phyloP scores from a whole-genome alignment of 2,113 vertebrate species.

The Cynopterus brachyotis region DNA sequence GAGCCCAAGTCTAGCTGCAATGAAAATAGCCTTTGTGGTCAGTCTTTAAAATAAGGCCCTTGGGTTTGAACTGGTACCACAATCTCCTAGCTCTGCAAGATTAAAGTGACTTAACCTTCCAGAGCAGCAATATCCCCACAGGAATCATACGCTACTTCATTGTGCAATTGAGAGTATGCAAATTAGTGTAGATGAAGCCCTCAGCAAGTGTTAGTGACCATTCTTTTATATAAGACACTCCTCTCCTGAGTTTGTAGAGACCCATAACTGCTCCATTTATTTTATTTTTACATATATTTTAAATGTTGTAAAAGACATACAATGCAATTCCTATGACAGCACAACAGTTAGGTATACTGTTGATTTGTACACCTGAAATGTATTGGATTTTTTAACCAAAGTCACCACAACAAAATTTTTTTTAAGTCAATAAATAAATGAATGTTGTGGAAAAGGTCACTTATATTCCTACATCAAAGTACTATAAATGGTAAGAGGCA shows the following conservation, averaged over 20 bases:
- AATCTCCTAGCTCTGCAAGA: background rate
- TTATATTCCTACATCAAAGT: background rate
- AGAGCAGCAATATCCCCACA: background rate
- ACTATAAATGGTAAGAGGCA: background rate
- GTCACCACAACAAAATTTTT: no score
- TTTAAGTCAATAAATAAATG: background rate
- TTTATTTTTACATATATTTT: slow-evolving; percentile 9
- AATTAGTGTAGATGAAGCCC: fast-evolving
- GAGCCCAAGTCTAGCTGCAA: background rate
- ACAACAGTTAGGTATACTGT: no score
- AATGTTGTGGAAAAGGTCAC: background rate
- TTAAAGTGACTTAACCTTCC: background rate
- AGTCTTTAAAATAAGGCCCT: background rate
- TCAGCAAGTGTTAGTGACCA: no score
- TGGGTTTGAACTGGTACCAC: background rate
- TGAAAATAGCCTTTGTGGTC: background rate
- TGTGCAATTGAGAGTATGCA: background rate
- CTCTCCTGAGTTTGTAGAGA: background rate
- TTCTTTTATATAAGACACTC: background rate
- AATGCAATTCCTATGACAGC: no score
- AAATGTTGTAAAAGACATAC: background rate
- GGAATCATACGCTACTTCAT: background rate
- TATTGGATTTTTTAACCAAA: no score
- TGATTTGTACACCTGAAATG: no score
- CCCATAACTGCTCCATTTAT: background rate